Conservation (phyloP, 2,888 invertebrate species). For the Metopia argyrocephala region DNA sequence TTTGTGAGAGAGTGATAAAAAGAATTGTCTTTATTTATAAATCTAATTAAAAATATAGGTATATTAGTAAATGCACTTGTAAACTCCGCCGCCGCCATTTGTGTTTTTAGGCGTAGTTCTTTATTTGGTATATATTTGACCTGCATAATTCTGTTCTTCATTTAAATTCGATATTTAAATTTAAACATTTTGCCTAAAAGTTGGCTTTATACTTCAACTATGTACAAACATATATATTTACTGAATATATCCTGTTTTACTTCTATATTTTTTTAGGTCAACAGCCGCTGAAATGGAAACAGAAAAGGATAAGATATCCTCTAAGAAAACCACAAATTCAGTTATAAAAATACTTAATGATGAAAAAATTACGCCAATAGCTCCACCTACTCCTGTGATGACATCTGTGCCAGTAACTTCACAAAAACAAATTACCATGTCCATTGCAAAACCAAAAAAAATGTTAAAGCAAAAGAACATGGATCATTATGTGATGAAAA, state of each 20-base stretch:
- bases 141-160: conserved; percentile 19
- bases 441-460: conserved; percentile 69
- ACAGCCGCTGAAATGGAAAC: conserved; percentile 28
- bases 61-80: conserved; percentile 48
- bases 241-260: conserved; percentile 66
- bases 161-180: conserved; percentile 59
- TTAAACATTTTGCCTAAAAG: conserved; percentile 54
- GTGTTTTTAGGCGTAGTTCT: conserved; percentile 66
- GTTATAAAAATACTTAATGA: conserved; percentile 69
- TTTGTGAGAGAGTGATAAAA: background rate
- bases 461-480: conserved; percentile 68
- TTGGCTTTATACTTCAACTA: conserved; percentile 40
- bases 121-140: conserved; percentile 34
- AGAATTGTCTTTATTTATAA: conserved; percentile 28
- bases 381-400: conserved; percentile 34
- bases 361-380: conserved; percentile 58
- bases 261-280: conserved; percentile 2
- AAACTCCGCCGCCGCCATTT: conserved; percentile 62
- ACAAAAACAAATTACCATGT: conserved; percentile 64
- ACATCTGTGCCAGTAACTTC: conserved; percentile 61
- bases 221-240: conserved; percentile 47
- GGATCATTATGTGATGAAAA: conserved; percentile 74
- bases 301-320: background rate
- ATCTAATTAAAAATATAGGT: conserved; percentile 30
- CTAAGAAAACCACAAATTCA: conserved; percentile 20